Evolutionary conservation across 2,888 invertebrate species (phyloP), one percentile per base, ranked within the genome.

Genomic region (Drosophila lutescens): DNA sequence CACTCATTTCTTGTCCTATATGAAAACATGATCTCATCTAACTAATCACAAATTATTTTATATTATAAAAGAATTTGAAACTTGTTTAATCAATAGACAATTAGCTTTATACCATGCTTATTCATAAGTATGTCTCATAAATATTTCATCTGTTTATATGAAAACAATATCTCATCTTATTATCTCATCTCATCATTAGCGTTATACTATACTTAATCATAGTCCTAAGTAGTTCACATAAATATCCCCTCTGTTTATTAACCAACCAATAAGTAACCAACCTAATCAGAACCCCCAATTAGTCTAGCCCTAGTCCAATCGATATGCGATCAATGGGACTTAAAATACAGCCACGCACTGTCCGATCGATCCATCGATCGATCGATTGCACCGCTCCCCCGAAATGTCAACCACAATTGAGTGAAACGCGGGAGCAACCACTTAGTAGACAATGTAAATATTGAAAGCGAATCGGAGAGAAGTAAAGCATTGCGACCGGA

Each of bases 291-390:
- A 20, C 20, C 20, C 20, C 20, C 20, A 20, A 43, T 43, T 9
- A 30, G 30, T 10, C 63, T 51, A 65, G 13, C 65, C 55, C 65
- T 55, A 46, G 43, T 41, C 47, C 58, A 74, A 86, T 83, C 86
- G 83, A 83, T 83, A 71, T 65, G 77, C 76, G 72, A 77, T 72
- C 60, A 80, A 49, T 54, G 40, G 4, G 36, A 67, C 74, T 72
- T 77, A 71, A 76, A 70, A 83, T 79, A 80, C 61, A 61, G 62
- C 57, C 70, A 86, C 83, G 74, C 86, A 84, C 73, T 23, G 30
- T 5, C n/a, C 63, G 46, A 46, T 40, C 26, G 20, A 57, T 40
- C 54, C 60, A 65, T 51, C 83, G 78, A 80, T 49, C 57, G 66
- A 62, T 51, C 83, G 83, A 84, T 86, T 74, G 40, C 65, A 46